Evolutionary conservation across 2,113 vertebrate genomes (phyloP), one percentile per base, ranked within the genome.

Genomic region (Trochalopteron elliotii): DNA sequence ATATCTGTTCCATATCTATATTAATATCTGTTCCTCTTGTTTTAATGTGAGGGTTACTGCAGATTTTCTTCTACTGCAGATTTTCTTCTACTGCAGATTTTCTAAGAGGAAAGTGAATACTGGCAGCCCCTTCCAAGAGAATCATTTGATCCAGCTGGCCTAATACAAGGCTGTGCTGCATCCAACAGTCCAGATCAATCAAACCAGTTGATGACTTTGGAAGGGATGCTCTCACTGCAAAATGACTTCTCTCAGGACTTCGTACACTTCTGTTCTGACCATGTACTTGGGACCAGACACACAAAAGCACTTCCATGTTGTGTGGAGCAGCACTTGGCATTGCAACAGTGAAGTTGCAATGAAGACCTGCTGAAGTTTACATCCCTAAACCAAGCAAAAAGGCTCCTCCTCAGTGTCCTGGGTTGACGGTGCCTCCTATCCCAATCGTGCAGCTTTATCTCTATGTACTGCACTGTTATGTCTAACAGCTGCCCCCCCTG

Each of bases 81-180:
- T 92, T 92, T 94, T 49, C 86, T 74, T 69, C 88, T 76, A 5
- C 25, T 52, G 30, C 49, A 47, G 50, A 63, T 63, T 77, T 95
- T 81, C n/a, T 91, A 87, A 86, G 28, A 86, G 71, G 39, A 93
- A 87, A 75, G 44, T 22, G 37, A 76, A 92, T n/a, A 69, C 11
- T 87, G 91, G 83, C 81, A 95, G 57, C 31, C 79, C 59, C 69
- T 91, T 92, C 72, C 71, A 86, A 94, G 84, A 78, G 28, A 12
- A 68, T 31, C 31, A 35, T 57, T 89, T 57, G 61, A 94, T 89
- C 81, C 93, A 94, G 77, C 93, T 94, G 70, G 77, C 40, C 77
- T 76, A 64, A 76, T 13, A 57, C 17, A 61, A 64, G 47, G 57
- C 74, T 91, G 60, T 6, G 2, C 78, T 65, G 70, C 53, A 75